Base-by-base conservation (phyloP, 2,888 invertebrate genomes). In the Leucophora obtusa region DNA sequence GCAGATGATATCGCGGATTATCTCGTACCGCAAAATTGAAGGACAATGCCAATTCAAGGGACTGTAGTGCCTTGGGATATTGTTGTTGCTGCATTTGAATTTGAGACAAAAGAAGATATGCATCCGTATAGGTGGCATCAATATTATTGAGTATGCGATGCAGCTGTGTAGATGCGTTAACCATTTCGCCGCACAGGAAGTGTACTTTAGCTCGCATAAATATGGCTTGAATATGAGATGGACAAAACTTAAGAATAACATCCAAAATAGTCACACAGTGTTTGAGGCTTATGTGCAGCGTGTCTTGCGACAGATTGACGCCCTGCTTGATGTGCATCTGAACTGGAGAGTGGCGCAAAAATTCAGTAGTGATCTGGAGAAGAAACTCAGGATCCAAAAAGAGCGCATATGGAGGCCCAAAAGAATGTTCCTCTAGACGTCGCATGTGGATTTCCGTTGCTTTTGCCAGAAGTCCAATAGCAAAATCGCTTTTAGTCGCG, bases 11-110 rank as follows among this genome's bases (percentile, higher is more conserved):
- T 88, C 97, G 92, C 0, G 98, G 96, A 89, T 96, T 95, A 79
- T 98, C 97, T 83, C 98, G 92, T 0, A 98, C 95, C 90, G 96
- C 95, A 87, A 99, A 98, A 89, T 98, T 96, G 87, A 96, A 95
- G 86, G 97, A 97, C 14, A 98, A 91, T 73, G 96, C 97, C 83
- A 96, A 93, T 91, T 98, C 98, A 58, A 99, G 91, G 71, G 94
- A 94, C 88, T 97, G 96, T 11, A 95, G 93, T 0, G 98, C 98
- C 86, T 95, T 93, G 17, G 94, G 92, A 85, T 93, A 96, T 58
- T 93, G 91, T 50, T 93, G 92, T 86, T 94, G 93, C 75, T 93
- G 93, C 7, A 97, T 92, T 83, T 95, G 94, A 68, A 97, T 95
- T 89, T 96, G 95, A 0, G 98, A 96, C 91, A 97, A 92, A 10